These are phyloP conservation scores for Parnassius mnemosyne DNA, from an alignment of 2,888 invertebrate genomes.

Conservation along the genomic window DNA sequence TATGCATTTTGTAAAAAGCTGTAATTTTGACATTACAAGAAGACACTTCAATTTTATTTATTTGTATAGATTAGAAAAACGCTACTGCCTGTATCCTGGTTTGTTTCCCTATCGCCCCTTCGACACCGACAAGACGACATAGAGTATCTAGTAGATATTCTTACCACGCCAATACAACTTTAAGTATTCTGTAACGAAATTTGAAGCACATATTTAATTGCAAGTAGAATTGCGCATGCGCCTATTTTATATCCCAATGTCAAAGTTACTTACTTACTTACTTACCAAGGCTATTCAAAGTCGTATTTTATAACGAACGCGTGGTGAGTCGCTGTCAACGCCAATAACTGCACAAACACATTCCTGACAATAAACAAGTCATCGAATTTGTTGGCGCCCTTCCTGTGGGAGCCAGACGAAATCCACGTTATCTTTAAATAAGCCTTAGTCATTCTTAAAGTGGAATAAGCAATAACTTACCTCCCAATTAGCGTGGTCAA, in stretches of 20 bases:
- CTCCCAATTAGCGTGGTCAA: slow-evolving; percentile 16
- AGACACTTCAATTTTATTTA: too few relatives aligned
- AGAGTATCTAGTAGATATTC: too few relatives aligned
- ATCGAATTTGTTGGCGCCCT: slow-evolving; percentile 27
- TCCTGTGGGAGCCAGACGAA: slow-evolving; percentile 22
- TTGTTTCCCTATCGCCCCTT: too few relatives aligned
- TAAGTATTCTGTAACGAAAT: too few relatives aligned
- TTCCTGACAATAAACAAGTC: slow-evolving; percentile 28
- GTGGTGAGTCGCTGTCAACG: slow-evolving; percentile 23
- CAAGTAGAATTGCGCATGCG: neutral
- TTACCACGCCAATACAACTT: too few relatives aligned
- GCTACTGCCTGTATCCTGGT: too few relatives aligned
- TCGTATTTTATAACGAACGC: slow-evolving; percentile 20
- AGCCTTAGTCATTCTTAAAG: slow-evolving; percentile 26
- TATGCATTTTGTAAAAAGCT: too few relatives aligned
- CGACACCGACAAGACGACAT: too few relatives aligned
- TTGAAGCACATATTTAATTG: too few relatives aligned
- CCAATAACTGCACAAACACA: slow-evolving; percentile 28
- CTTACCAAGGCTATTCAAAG: slow-evolving; percentile 11
- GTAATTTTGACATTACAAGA: too few relatives aligned
- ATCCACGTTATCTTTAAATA: slow-evolving; percentile 26
- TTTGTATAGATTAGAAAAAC: too few relatives aligned
- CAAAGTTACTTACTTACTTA: too few relatives aligned
- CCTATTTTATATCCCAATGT: neutral
- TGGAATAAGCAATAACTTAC: slow-evolving; percentile 22